Evolutionary conservation across 2,888 invertebrate species (phyloP), one percentile per base, ranked within the genome.

Genomic region (Ophioninae sp.): DNA sequence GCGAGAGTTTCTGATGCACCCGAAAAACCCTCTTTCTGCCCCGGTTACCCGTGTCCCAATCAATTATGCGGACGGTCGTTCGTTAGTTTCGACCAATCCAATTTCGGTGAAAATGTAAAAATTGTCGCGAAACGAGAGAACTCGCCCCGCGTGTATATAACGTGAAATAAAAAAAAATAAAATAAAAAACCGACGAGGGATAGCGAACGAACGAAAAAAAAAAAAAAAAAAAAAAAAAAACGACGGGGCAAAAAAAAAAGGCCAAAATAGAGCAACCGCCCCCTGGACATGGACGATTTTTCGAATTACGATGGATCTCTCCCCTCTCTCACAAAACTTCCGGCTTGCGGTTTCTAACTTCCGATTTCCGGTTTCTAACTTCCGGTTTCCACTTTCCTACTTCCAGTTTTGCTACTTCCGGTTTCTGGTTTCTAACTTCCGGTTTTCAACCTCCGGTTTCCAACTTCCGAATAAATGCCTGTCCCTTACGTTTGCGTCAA

Each of bases 51-150:
- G 75, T 81, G 85, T 85, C 80, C 85, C 87, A 87, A 87, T 87
- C 87, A 87, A 86, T 86, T 87, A 87, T 87, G 86, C 87, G 84
- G 82, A 87, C 87, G 86, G 80, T 62, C 86, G 84, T 87, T 87
- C 84, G 87, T 87, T 87, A 87, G 87, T 85, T 87, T 84, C 78
- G 84, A 69, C 82, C 84, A 86, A 87, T 87, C 82, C 86, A 87
- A 87, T 87, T 87, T 85, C 82, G 68, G 50, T 50, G 72, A 76
- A 81, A 85, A 84, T 84, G 79, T 83, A 86, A 84, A 84, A 84
- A 82, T 84, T 79, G 84, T 81, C 84, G 79, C 84, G 68, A 76
- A 81, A 79, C 84, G 84, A 81, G 73, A 81, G 69, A 78, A 62
- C 41, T 59, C 70, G 50, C 61, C 21, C 39, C 21, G 39, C 17